Conservation (phyloP, 2,888 invertebrate species). For the Apodemia duryi region DNA sequence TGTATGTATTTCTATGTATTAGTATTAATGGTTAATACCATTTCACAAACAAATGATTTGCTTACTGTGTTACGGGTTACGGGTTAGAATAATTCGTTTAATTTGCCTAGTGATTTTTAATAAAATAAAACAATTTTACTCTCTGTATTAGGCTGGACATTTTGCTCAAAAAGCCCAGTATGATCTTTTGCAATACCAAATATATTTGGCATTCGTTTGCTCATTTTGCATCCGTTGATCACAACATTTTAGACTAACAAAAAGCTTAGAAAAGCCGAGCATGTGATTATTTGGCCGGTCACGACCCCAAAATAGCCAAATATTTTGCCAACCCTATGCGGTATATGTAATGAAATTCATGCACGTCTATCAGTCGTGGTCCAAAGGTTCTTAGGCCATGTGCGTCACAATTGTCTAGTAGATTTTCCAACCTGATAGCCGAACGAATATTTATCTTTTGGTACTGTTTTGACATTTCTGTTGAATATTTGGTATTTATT, state of each 20-base stretch:
- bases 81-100: too few species aligned
- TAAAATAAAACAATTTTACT: too few species aligned
- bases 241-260: neutral
- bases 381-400: constrained; percentile 35
- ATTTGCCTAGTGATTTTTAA: too few species aligned
- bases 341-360: constrained; percentile 45
- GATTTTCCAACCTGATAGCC: constrained; percentile 45
- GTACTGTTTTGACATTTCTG: constrained; percentile 15
- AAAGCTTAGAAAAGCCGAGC: neutral
- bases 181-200: too few species aligned
- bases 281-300: neutral
- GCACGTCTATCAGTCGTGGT: constrained; percentile 42
- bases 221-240: neutral
- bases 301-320: neutral
- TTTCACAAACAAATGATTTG: too few species aligned
- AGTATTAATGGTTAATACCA: too few species aligned
- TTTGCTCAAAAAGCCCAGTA: too few species aligned
- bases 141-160: too few species aligned
- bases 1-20: too few species aligned
- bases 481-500: constrained; percentile 8
- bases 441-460: constrained; percentile 27
- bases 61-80: too few species aligned
- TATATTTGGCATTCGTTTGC: too few species aligned
- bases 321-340: constrained; percentile 4
- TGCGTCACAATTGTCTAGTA: constrained; percentile 44